Conservation (phyloP, 2,797 vertebrate species). For the Melanotaenia boesemani region DNA sequence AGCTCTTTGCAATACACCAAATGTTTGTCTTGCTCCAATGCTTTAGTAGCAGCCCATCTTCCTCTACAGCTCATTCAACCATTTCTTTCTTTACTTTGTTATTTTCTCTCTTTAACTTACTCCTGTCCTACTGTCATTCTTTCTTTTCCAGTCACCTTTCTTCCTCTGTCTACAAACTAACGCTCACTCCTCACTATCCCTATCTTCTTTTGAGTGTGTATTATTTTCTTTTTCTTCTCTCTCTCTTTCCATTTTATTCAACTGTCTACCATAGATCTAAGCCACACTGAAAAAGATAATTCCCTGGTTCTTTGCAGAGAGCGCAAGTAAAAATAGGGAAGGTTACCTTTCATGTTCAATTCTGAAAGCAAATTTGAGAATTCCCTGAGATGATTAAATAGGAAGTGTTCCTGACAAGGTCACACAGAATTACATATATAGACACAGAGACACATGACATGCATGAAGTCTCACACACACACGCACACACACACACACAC, state of each 20-base stretch:
- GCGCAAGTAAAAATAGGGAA: slow-evolving; percentile 76
- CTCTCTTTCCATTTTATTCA: slow-evolving; percentile 62
- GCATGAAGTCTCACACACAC: slow-evolving; percentile 20
- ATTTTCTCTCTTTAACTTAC: slow-evolving; percentile 47
- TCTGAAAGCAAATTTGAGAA: slow-evolving; percentile 79
- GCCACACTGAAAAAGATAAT: slow-evolving; percentile 66
- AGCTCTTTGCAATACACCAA: slow-evolving; percentile 31
- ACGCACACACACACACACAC: slow-evolving; percentile 5
- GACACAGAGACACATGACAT: slow-evolving; percentile 29
- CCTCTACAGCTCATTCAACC: slow-evolving; percentile 2
- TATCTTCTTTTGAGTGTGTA: slow-evolving; percentile 33
- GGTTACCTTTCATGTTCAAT: slow-evolving; percentile 82
- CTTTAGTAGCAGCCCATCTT: slow-evolving; percentile 27
- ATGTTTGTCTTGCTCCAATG: slow-evolving; percentile 42
- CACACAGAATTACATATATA: slow-evolving; percentile 52
- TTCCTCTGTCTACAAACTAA: slow-evolving; percentile 53
- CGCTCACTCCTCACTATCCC: slow-evolving; percentile 49
- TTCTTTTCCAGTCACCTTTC: slow-evolving; percentile 32
- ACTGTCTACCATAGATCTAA: slow-evolving; percentile 50
- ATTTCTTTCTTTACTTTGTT: slow-evolving; percentile 8
- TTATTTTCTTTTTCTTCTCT: slow-evolving; percentile 39
- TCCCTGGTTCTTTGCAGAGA: slow-evolving; percentile 71
- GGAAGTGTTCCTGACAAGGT: slow-evolving; percentile 73
- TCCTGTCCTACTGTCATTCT: slow-evolving; percentile 58
- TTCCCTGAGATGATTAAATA: slow-evolving; percentile 81